phyloP scores from a whole-genome alignment of 2,113 vertebrate genomes.

The Dendropsophus ebraccatus region DNA sequence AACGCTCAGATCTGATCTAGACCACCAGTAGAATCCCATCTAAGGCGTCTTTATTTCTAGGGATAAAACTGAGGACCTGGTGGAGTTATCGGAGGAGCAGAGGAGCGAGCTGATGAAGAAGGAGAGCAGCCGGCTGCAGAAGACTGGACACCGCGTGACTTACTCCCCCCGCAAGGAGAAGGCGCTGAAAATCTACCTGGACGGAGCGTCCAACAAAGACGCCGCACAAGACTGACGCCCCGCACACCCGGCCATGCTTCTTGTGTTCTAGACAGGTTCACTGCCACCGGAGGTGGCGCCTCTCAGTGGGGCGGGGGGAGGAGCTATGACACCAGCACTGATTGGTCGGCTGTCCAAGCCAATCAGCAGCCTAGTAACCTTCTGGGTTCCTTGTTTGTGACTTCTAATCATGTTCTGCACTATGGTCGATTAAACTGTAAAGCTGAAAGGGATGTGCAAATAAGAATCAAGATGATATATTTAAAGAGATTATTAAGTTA shows the following conservation, averaged over 20 bases:
- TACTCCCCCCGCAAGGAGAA: conserved; percentile 99
- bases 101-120: conserved; percentile 97
- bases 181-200: conserved; percentile 98
- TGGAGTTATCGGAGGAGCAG: conserved; percentile 94
- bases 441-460: conserved; percentile 96
- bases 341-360: conserved; percentile 74
- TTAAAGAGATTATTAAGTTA: conserved; percentile 63
- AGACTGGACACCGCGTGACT: conserved; percentile 94
- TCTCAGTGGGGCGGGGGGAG: conserved; percentile 66
- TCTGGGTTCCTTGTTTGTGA: conserved; percentile 71
- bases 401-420: conserved; percentile 94
- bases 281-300: conserved; percentile 81
- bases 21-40: no score
- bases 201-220: conserved; percentile 94
- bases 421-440: conserved; percentile 98
- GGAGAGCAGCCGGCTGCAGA: conserved; percentile 96
- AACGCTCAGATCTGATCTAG: no score
- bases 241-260: conserved; percentile 71
- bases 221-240: conserved; percentile 88
- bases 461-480: conserved; percentile 69
- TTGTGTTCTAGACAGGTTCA: conserved; percentile 73
- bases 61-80: conserved; percentile 89
- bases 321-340: conserved; percentile 82
- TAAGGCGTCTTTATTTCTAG: conserved; percentile 68
- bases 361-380: conserved; percentile 78